phyloP scores from a whole-genome alignment of 1,140 invertebrate genomes.

The Dreissena rostriformis region DNA sequence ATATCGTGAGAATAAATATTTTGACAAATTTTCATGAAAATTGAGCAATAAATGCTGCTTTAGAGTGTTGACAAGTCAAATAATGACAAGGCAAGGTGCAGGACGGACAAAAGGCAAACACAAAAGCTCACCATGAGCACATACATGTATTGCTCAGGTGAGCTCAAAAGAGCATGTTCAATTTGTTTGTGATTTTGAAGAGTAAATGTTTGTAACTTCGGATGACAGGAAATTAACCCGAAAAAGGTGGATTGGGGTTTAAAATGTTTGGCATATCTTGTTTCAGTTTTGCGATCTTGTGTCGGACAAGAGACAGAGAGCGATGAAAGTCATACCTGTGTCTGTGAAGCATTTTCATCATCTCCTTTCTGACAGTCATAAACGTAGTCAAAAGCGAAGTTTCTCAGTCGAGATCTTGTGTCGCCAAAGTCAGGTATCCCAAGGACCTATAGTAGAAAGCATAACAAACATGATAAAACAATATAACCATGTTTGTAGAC shows the following conservation, averaged over 20 bases:
- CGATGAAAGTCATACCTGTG: conserved; percentile 10
- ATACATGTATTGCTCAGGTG: no score
- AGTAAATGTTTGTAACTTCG: no score
- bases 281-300: no score
- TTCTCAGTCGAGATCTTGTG: conserved; percentile 12
- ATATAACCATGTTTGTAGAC: neutral
- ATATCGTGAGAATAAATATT: neutral
- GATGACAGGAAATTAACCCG: no score
- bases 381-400: conserved; percentile 47
- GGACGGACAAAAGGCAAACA: no score
- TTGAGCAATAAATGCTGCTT: neutral
- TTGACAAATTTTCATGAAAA: neutral
- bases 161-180: no score
- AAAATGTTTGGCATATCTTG: no score
- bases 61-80: no score
- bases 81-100: no score
- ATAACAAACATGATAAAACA: conserved; percentile 3
- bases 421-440: conserved; percentile 50
- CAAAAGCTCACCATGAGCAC: no score
- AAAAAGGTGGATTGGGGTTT: no score
- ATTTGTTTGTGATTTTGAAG: no score
- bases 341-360: conserved; percentile 5
- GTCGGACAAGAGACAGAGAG: neutral
- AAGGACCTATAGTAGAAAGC: conserved; percentile 29
- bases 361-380: conserved; percentile 37